These are phyloP conservation scores for Alligator mississippiensis DNA, from an alignment of 2,113 vertebrate genomes.

Conservation along the genomic window DNA sequence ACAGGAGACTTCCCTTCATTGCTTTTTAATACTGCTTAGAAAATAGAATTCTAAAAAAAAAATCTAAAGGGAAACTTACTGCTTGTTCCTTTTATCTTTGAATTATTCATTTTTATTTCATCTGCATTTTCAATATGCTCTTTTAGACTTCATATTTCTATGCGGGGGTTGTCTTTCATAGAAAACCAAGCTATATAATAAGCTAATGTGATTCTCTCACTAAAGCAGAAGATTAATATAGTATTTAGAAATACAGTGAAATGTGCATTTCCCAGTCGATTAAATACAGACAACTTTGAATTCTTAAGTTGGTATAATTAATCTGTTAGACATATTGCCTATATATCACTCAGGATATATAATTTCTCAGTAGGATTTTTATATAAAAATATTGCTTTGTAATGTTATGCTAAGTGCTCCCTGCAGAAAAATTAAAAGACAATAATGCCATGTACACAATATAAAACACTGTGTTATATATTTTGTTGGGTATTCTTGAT, in stretches of 20 bases:
- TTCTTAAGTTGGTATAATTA: constrained; percentile 60
- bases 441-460: constrained; percentile 42
- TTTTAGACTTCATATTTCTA: constrained; percentile 31
- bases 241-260: constrained; percentile 67
- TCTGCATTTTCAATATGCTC: constrained; percentile 1
- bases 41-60: not conserved
- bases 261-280: constrained; percentile 32
- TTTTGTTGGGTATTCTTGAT: constrained; percentile 21
- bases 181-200: constrained; percentile 33
- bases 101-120: constrained; percentile 21
- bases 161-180: constrained; percentile 17
- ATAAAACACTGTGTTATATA: not conserved
- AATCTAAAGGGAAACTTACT: not conserved
- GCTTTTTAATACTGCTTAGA: not conserved
- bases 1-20: not conserved
- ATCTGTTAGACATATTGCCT: constrained; percentile 65
- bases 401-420: constrained; percentile 54
- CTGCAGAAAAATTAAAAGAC: constrained; percentile 61
- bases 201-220: constrained; percentile 42
- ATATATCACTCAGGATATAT: constrained; percentile 35
- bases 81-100: not conserved
- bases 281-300: constrained; percentile 65
- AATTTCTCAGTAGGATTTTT: constrained; percentile 65
- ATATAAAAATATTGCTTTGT: constrained; percentile 57
- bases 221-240: constrained; percentile 49